A percentile compares a stretch with the other conserved stretches of the same genome.
These are phyloP conservation scores for Chaetops frenatus DNA, from an alignment of 2,113 vertebrate genomes.

Conservation along the genomic window DNA sequence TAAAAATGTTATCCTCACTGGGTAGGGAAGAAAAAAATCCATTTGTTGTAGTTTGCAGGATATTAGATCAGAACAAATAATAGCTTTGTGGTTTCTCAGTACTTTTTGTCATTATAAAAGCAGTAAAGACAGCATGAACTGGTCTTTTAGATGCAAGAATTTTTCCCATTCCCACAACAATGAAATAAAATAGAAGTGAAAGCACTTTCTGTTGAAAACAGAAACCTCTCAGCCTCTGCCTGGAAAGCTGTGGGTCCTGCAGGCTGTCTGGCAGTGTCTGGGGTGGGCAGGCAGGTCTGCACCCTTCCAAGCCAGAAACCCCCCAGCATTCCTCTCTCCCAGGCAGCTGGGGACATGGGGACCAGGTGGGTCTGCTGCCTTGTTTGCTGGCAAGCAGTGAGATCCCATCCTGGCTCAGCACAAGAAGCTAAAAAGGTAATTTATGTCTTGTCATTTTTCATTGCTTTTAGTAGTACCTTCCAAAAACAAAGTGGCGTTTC, in stretches of 20 bases:
- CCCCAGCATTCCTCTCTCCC: neutral
- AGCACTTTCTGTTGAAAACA: neutral
- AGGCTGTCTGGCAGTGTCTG: neutral
- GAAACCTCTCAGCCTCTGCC: neutral
- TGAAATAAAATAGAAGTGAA: neutral
- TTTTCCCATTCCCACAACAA: neutral
- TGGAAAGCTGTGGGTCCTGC: neutral
- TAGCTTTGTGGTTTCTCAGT: neutral
- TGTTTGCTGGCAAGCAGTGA: neutral
- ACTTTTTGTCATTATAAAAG: neutral
- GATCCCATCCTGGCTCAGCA: neutral
- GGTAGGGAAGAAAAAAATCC: neutral
- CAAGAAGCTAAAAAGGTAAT: neutral
- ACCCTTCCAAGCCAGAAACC: neutral
- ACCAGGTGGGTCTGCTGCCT: accelerated
- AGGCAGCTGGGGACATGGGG: neutral
- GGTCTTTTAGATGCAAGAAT: neutral
- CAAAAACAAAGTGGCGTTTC: neutral
- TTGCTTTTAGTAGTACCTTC: neutral
- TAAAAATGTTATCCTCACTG: neutral
- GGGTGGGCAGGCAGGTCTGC: too few species aligned
- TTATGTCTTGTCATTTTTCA: conserved; percentile 28
- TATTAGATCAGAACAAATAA: neutral
- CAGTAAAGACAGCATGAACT: neutral
- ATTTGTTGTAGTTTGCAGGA: neutral